Percentiles rank a stretch among this genome's conserved stretches.
These are phyloP conservation scores for Ceratina australensis DNA, from an alignment of 1,140 invertebrate genomes.

Conservation along the genomic window DNA sequence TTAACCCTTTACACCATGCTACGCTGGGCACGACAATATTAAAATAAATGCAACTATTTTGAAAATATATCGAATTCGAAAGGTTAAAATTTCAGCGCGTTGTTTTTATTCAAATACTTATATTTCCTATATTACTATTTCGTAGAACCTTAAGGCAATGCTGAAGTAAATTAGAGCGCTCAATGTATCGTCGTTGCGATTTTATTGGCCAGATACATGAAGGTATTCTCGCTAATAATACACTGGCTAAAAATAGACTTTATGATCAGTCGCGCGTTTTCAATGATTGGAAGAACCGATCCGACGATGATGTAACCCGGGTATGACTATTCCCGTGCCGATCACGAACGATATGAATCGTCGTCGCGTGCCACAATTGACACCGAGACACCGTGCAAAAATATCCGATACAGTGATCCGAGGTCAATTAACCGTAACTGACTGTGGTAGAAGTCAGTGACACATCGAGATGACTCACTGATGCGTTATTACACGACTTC, in stretches of 20 bases:
- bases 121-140: no score
- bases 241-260: conserved; percentile 59
- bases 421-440: conserved; percentile 74
- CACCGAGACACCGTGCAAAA: conserved; percentile 63
- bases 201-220: neutral
- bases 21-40: no score
- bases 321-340: conserved; percentile 65
- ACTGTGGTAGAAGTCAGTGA: conserved; percentile 53
- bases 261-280: conserved; percentile 50
- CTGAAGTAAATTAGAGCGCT: no score
- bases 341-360: conserved; percentile 69
- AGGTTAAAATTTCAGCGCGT: no score
- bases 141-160: no score
- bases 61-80: no score
- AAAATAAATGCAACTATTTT: no score
- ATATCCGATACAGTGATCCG: conserved; percentile 64
- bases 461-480: conserved; percentile 46
- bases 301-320: conserved; percentile 71
- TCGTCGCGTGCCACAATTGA: conserved; percentile 77
- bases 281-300: conserved; percentile 53
- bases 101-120: no score
- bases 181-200: neutral
- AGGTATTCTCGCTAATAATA: conserved; percentile 51
- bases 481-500: conserved; percentile 38
- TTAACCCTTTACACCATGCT: no score